These are phyloP conservation scores for Acleris laterana DNA, from an alignment of 2,888 invertebrate genomes.

Conservation along the genomic window DNA sequence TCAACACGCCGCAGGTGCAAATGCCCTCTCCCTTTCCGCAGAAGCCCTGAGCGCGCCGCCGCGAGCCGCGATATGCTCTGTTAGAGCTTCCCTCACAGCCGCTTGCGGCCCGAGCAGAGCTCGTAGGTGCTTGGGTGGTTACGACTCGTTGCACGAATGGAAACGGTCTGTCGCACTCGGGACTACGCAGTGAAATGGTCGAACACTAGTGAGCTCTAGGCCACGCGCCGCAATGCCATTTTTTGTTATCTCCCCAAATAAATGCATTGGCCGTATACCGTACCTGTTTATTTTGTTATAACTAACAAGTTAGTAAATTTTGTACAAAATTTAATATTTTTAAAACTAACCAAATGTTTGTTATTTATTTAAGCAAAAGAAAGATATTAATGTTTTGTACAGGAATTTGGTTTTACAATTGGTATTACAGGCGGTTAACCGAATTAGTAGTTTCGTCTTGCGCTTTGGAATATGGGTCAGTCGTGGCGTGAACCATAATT, in stretches of 20 bases:
- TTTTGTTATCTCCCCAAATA: neutral
- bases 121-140: no score
- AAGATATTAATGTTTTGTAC: constrained; percentile 4
- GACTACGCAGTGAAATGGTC: no score
- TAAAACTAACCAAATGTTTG: neutral
- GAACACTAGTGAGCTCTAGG: no score
- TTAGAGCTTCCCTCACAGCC: no score
- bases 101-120: no score
- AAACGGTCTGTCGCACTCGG: no score
- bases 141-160: no score
- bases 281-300: neutral
- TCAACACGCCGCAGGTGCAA: constrained; percentile 74
- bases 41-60: constrained; percentile 54
- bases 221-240: neutral
- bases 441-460: constrained; percentile 3
- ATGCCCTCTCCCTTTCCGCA: constrained; percentile 56
- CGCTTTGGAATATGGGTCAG: constrained; percentile 4
- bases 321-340: neutral
- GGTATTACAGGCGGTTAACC: neutral
- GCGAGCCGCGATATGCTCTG: neutral
- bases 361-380: neutral
- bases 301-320: neutral
- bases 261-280: neutral
- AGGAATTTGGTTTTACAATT: neutral
- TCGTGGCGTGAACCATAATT: constrained; percentile 8